These are phyloP conservation scores for Brachylomia viminalis DNA, from an alignment of 2,888 invertebrate genomes.

Conservation along the genomic window DNA sequence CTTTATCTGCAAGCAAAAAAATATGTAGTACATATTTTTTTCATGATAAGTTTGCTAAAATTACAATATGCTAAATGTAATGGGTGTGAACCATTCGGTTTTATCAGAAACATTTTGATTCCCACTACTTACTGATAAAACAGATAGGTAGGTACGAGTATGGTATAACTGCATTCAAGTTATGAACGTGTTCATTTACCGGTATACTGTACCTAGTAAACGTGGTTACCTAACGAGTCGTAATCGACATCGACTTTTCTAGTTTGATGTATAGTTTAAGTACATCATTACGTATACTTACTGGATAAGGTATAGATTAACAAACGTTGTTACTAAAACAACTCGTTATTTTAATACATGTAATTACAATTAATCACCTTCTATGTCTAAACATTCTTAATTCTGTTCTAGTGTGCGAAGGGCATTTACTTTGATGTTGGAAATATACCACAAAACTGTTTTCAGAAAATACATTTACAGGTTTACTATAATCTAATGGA, in stretches of 20 bases:
- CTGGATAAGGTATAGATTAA: conserved; percentile 13
- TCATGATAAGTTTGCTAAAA: conserved; percentile 9
- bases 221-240: conserved; percentile 63
- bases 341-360: conserved; percentile 19
- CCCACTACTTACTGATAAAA: conserved; percentile 35
- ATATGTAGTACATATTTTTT: background rate
- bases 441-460: conserved; percentile 20
- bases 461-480: conserved; percentile 10
- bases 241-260: conserved; percentile 60
- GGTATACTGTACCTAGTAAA: conserved; percentile 33
- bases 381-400: conserved; percentile 31
- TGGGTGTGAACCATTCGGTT: conserved; percentile 32
- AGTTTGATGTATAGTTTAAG: conserved; percentile 62
- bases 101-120: conserved; percentile 11
- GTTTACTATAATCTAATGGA: conserved; percentile 17
- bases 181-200: conserved; percentile 34
- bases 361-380: conserved; percentile 28
- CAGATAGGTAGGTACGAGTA: conserved; percentile 9
- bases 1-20: conserved; percentile 5
- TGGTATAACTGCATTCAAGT: conserved; percentile 40
- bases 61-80: conserved; percentile 12
- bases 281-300: conserved; percentile 34
- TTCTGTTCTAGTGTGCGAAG: conserved; percentile 7
- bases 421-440: conserved; percentile 7
- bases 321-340: conserved; percentile 17